phyloP scores from a whole-genome alignment of 2,888 invertebrate species.

The Dexiosoma caninum region DNA sequence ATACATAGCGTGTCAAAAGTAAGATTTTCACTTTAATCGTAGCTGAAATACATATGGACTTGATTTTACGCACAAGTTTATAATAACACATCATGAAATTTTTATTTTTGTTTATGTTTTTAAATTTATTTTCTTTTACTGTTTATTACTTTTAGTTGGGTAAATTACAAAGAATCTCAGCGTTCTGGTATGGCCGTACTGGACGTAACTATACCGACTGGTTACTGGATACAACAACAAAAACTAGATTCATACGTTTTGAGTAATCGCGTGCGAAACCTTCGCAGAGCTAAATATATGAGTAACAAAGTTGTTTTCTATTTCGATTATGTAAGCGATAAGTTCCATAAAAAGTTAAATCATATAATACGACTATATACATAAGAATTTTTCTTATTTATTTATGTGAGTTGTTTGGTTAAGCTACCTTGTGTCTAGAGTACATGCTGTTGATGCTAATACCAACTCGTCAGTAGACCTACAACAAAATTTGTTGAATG shows the following conservation, averaged over 20 bases:
- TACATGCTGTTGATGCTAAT: no score
- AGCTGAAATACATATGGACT: no score
- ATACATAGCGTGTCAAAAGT: constrained; percentile 92
- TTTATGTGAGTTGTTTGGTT: no score
- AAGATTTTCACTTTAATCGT: constrained; percentile 65
- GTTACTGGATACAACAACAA: constrained; percentile 94
- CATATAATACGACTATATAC: no score
- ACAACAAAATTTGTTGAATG: no score
- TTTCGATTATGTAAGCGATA: constrained; percentile 91
- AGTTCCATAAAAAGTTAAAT: background rate
- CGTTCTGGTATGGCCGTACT: constrained; percentile 93
- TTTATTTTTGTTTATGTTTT: background rate
- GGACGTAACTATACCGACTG: constrained; percentile 92
- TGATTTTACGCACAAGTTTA: no score
- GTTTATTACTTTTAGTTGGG: constrained; percentile 82
- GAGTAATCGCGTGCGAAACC: constrained; percentile 86
- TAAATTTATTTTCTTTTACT: no score
- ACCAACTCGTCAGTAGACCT: no score
- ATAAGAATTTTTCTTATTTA: no score
- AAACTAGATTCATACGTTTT: constrained; percentile 90
- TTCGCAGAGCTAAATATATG: constrained; percentile 90
- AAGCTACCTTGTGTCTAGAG: no score
- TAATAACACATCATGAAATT: no score
- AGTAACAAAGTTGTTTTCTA: constrained; percentile 93
- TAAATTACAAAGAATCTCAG: constrained; percentile 85